Evolutionary conservation across 1,140 invertebrate species (phyloP).

Genomic region (Trichomalopsis sarcophagae): DNA sequence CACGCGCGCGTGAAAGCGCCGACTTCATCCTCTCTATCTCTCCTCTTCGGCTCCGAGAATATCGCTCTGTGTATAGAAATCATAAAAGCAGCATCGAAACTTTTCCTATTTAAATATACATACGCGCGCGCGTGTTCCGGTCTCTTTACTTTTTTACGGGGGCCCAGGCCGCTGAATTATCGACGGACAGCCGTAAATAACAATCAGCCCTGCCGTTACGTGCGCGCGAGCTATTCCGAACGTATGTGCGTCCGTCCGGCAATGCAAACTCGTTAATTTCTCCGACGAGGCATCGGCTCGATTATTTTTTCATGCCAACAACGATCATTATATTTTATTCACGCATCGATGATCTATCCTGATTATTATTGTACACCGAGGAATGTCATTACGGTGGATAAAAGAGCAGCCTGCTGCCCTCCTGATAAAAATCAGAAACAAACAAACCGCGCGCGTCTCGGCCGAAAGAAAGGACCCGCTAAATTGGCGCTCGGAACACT

Average conservation of each 20-base stretch:
- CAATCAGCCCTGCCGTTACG: constrained; percentile 28
- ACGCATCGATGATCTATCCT: not conserved
- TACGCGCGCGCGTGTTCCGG: not conserved
- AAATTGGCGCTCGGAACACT: not conserved
- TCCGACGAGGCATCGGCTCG: not conserved
- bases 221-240: not conserved
- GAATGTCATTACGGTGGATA: no score
- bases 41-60: constrained; percentile 26
- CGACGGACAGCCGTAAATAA: constrained; percentile 40
- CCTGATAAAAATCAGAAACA: not conserved
- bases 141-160: constrained; percentile 17
- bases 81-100: constrained; percentile 43
- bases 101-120: constrained; percentile 45
- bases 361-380: no score
- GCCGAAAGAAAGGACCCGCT: not conserved
- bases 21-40: constrained; percentile 37
- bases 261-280: constrained; percentile 21
- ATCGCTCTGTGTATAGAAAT: constrained; percentile 18
- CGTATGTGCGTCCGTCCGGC: constrained; percentile 9
- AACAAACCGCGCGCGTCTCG: no score
- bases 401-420: no score
- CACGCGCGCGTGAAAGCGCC: constrained; percentile 23
- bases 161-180: constrained; percentile 27
- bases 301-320: not conserved
- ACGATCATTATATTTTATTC: not conserved